phyloP scores from a whole-genome alignment of 1,140 invertebrate genomes.

The Halictus rubicundus region DNA sequence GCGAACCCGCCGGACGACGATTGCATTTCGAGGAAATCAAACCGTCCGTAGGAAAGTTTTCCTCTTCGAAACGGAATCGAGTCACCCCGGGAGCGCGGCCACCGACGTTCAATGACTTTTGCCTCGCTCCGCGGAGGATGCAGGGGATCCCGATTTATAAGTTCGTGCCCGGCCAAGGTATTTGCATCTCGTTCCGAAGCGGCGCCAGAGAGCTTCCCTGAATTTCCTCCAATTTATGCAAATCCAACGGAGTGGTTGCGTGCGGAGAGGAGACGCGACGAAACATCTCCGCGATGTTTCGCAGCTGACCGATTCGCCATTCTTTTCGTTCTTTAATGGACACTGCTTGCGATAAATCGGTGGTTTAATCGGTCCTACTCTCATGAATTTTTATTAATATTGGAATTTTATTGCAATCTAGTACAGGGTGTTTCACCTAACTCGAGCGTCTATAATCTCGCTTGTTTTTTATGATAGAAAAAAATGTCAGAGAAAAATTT shows the following conservation, averaged over 20 bases:
- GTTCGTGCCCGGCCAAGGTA: not conserved
- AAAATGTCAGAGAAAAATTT: no score
- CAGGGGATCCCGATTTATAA: constrained; percentile 33
- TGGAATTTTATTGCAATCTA: no score
- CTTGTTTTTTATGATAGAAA: no score
- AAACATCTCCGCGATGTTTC: no score
- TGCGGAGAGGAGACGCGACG: not conserved
- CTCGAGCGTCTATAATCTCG: no score
- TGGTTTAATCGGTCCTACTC: not conserved
- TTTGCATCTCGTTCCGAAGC: constrained; percentile 23
- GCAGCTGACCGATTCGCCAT: not conserved
- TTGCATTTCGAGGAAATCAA: constrained; percentile 29
- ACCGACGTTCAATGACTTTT: constrained; percentile 26
- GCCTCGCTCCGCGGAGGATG: not conserved
- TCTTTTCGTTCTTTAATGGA: no score
- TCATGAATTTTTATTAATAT: no score
- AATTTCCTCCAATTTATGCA: constrained; percentile 27
- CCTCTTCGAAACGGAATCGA: constrained; percentile 18
- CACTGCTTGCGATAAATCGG: not conserved
- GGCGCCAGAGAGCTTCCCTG: not conserved
- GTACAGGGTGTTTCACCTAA: no score
- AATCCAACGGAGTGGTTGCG: constrained; percentile 10
- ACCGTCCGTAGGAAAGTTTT: constrained; percentile 26
- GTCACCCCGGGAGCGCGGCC: not conserved
- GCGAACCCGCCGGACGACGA: not conserved